Evolutionary conservation across 2,797 vertebrate species (phyloP), one percentile per base, ranked within the genome.

Genomic region (Danionella dracula): DNA sequence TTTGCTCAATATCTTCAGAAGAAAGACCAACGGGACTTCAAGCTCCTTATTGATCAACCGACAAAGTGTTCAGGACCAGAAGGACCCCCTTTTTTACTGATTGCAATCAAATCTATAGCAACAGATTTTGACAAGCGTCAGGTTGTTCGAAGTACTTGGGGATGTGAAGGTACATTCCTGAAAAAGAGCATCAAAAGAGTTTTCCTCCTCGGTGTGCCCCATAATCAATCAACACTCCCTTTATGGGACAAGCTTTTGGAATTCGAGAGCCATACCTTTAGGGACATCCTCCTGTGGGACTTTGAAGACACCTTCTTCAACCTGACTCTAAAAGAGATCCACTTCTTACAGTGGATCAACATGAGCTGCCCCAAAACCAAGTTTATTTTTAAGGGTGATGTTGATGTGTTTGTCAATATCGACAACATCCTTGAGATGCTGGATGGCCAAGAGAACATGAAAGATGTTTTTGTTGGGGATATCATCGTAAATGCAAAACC

Each of bases 231-330:
- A 0, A 49, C 56, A 0, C 79, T 90, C 54, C 89, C 89, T 0
- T 81, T 92, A 1, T 99, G 97, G 97, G 90, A 94, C 31, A 85
- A 81, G 1, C 89, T 99, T 29, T 69, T 99, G 79, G 83, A 78
- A 3, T 94, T 95, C 1, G 96, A 99, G 84, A 98, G 94, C 45
- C 81, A 83, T 0, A 75, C 81, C 0, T 98, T 92, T 9, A 63
- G 72, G 4, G 97, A 99, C 64, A 87, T 99, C 71, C 83, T 99
- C 61, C 90, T 99, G 11, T 99, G 97, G 97, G 93, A 94, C 76
- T 99, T 99, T 63, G 86, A 92, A 1, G 95, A 99, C 82, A 97
- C 96, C 0, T 99, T 99, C 80, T 99, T 99, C 85, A 99, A 99
- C 75, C 79, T 99, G 75, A 99, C 97, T 0, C 89, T 99, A 59